Base-by-base conservation (phyloP, 2,113 vertebrate species). In the Pelmatolapia mariae region DNA sequence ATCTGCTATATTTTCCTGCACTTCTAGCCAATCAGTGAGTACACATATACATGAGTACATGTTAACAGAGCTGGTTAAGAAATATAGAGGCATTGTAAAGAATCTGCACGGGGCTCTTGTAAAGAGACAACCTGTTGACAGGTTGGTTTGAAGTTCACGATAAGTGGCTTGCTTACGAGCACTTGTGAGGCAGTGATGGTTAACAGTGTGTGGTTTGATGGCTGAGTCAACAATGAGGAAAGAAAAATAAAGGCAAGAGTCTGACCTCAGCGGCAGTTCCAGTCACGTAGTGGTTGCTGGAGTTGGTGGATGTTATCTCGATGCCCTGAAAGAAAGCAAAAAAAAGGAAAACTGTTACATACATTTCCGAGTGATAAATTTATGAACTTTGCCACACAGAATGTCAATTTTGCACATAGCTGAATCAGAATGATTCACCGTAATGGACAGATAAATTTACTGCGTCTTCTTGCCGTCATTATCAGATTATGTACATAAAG, bases 261-360 rank as follows among this genome's bases (percentile, higher is more conserved):
- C 95, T 93, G 61, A 99, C 98, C 97, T 98, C 96, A 1, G 93
- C 40, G 5, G 91, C 86, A 22, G 96, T 93, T 1, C 86, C 96
- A 1, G 97, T 97, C 93, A 99, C 96, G 0, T 97, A 98, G 94
- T 99, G 98, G 85, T 97, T 97, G 90, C 96, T 96, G 89, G 96
- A 98, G 91, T 95, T 95, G 8, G 97, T 97, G 90, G 98, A 98
- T 2, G 97, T 96, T 91, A 99, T 97, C 93, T 98, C 95, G 2
- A 99, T 96, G 40, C 97, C 97, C 98, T 98, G 40, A 63, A 61
- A 81, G 53, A 92, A 38, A 83, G 40, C 80, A 40, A 93, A 76
- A 93, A 76, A 79, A n/a, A 78, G 19, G n/a, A 87, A 29, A 81
- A 10, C 84, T 80, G 56, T 81, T 86, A 52, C 6, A 6, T 4